Evolutionary conservation across 1,140 invertebrate genomes (phyloP), one percentile per base, ranked within the genome.

Genomic region (Trachymyrmex septentrionalis): DNA sequence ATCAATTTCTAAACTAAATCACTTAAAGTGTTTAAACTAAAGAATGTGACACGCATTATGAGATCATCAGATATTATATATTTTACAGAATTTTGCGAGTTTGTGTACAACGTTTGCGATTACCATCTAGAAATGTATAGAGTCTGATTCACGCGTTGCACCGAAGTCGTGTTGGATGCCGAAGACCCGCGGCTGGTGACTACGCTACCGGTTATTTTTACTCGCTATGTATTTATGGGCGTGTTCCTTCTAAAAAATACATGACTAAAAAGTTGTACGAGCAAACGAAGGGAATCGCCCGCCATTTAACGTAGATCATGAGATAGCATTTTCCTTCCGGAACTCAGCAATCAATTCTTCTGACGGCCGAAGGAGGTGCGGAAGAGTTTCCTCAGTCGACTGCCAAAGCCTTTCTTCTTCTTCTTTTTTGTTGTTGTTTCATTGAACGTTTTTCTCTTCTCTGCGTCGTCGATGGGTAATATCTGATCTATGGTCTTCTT

Each of bases 371-470:
- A 93, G 12, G 67, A 53, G 16, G 71, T 34, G 2, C 86, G 88
- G 14, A 92, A 75, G n/a, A 92, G 64, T 63, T 84, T 93, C 59
- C 91, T 86, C 27, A 92, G 55, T 87, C 85, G 91, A 14, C 66
- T 48, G 12, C 85, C 76, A 0, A 93, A 21, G 16, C 59, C 61
- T 24, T 59, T 91, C 53, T 81, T 92, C 76, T 90, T 91, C 78
- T 91, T 91, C 16, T 64, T 81, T n/a, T 44, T 44, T 38, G 57
- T 50, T 3, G 53, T 57, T 24, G 34, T 1, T 7, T 44, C 85
- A 30, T 44, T 63, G 1, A 16, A 66, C 1, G 27, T 38, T 1
- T 44, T 85, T 27, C 71, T 72, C 9, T 81, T 81, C 77, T 76
- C 55, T 10, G 10, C 30, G 12, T 86, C 61, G 12, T 76, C 53